Evolutionary conservation across 2,113 vertebrate genomes (phyloP), one percentile per base, ranked within the genome.

Genomic region (Aphyosemion australe): DNA sequence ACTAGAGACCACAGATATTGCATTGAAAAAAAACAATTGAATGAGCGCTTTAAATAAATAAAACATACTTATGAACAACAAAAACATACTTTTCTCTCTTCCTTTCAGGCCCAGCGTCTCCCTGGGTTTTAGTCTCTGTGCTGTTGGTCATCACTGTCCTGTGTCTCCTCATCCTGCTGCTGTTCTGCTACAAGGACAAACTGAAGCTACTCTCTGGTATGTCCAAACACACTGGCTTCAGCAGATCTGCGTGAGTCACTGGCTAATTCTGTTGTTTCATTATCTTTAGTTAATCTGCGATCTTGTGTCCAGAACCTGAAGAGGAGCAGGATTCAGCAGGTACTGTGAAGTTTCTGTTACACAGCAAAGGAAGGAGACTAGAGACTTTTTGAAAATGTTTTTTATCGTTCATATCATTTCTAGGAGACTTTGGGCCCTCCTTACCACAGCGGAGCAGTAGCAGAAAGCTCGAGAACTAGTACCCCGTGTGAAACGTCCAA

Each of bases 131-230:
- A 7, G 92, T 94, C 55, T 88, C 88, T 6, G 82, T 93, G 49
- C 84, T 93, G 67, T 92, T 83, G 5, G 78, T 87, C 73, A 86
- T 93, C 60, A 89, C 91, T 5, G 61, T 92, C 42, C 76, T 93
- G 47, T 92, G 88, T 42, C 88, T 92, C 45, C 84, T 92, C 64
- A 87, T 93, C 70, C 78, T 94, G 49, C 85, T 89, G 15, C 82
- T 93, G 48, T 91, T 92, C 82, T 94, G 92, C 86, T 92, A 91
- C 80, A 94, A 92, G 74, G 92, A 94, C 72, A 93, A 91, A 72
- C 77, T 93, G 42, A 93, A 90, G 51, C 66, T 92, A 47, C 76
- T 91, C 34, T 89, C 89, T 5, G 85, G 89, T 91, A 76, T 6
- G 77, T 65, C 3, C 0, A 34, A 48, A 10, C 4, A 12, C 14